Conservation (phyloP, 2,113 vertebrate genomes). For the Scomber japonicus region DNA sequence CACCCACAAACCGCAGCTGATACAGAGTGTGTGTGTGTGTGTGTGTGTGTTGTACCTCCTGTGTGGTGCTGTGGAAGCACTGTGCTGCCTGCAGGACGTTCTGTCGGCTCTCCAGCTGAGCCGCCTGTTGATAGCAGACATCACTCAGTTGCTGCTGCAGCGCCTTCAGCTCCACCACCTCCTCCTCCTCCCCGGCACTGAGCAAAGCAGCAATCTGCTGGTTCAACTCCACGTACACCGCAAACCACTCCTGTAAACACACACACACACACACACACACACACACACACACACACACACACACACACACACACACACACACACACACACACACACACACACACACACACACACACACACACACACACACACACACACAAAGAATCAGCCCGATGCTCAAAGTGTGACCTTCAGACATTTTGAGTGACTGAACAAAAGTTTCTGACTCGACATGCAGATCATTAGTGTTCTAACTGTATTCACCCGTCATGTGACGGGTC, state of each 20-base stretch:
- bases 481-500: too few species aligned
- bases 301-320: background rate
- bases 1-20: background rate
- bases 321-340: background rate
- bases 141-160: conserved; percentile 98
- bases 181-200: conserved; percentile 94
- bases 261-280: background rate
- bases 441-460: too few species aligned
- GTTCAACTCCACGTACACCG: conserved; percentile 98
- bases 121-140: conserved; percentile 97
- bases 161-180: conserved; percentile 92
- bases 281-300: conserved; percentile 4
- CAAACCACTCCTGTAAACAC: conserved; percentile 94
- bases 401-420: background rate
- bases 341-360: background rate
- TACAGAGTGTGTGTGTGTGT: background rate
- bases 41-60: conserved; percentile 88
- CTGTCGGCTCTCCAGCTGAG: conserved; percentile 96
- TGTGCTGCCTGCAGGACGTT: conserved; percentile 95
- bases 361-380: background rate
- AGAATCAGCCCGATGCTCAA: background rate
- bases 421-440: too few species aligned
- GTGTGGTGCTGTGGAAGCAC: conserved; percentile 94
- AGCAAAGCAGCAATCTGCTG: conserved; percentile 97
- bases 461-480: too few species aligned